phyloP scores from a whole-genome alignment of 2,888 invertebrate species.

The Prionchulus punctatus region DNA sequence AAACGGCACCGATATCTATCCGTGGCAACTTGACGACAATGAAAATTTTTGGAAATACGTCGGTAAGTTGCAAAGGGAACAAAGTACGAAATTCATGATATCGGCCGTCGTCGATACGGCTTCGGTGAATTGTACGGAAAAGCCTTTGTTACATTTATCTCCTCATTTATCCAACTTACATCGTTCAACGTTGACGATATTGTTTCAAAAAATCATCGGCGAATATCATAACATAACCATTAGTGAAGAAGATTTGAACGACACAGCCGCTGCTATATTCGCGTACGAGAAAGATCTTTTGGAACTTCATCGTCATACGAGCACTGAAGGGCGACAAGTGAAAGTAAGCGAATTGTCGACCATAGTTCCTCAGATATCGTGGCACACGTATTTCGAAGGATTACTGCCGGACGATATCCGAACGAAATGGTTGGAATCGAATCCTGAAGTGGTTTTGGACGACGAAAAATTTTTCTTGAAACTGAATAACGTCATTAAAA shows the following conservation, averaged over 20 bases:
- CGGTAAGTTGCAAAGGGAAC: neutral
- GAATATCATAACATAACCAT: conserved; percentile 1
- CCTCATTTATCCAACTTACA: neutral
- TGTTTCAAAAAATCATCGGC: neutral
- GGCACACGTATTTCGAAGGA: neutral
- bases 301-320: neutral
- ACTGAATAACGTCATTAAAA: neutral
- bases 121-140: neutral
- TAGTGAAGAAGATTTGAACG: neutral
- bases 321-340: neutral
- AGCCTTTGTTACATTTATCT: neutral
- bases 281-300: neutral
- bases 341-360: neutral
- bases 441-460: neutral
- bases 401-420: neutral
- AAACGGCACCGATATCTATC: neutral
- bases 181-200: neutral
- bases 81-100: neutral
- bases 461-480: neutral
- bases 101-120: neutral
- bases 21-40: neutral
- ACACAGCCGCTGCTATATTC: neutral
- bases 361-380: neutral
- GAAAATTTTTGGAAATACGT: neutral
- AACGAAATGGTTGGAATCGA: neutral